Conservation (phyloP, 1,140 invertebrate species). For the Sycobia sp. region DNA sequence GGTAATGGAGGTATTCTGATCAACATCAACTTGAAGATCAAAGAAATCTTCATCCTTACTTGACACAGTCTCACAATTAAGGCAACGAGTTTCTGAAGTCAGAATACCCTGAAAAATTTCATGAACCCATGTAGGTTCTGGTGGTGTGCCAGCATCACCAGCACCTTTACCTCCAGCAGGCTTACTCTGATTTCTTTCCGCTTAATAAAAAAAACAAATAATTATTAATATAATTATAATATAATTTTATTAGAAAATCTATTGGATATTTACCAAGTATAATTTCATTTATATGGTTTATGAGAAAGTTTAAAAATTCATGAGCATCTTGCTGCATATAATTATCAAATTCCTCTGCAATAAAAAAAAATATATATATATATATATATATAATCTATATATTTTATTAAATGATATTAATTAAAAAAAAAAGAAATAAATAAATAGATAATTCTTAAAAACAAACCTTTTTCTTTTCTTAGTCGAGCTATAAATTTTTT, state of each 20-base stretch:
- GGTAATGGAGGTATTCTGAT: constrained; percentile 99
- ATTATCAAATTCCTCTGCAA: constrained; percentile 97
- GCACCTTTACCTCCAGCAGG: constrained; percentile 58
- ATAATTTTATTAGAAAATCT: not conserved
- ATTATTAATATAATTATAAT: constrained; percentile 13
- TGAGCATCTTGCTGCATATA: constrained; percentile 99
- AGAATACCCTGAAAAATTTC: constrained; percentile 99
- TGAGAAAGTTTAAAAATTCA: constrained; percentile 98
- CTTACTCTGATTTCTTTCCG: constrained; percentile 79
- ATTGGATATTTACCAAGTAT: constrained; percentile 73
- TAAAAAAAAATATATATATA: constrained; percentile 22
- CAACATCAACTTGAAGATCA: constrained; percentile 98
- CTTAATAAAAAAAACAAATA: constrained; percentile 54
- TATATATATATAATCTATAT: too few relatives aligned
- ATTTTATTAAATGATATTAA: constrained; percentile 9
- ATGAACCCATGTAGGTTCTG: constrained; percentile 98
- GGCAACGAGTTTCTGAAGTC: constrained; percentile 97
- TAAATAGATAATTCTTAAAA: not conserved
- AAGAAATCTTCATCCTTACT: constrained; percentile 99
- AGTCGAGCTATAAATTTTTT: constrained; percentile 99
- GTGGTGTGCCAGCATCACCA: constrained; percentile 62
- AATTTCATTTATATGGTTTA: constrained; percentile 95
- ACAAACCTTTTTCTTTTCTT: constrained; percentile 95
- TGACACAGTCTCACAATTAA: constrained; percentile 99
- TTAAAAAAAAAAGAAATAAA: too few relatives aligned